Conservation (phyloP, 2,113 vertebrate species). For the Anolis sagrei region DNA sequence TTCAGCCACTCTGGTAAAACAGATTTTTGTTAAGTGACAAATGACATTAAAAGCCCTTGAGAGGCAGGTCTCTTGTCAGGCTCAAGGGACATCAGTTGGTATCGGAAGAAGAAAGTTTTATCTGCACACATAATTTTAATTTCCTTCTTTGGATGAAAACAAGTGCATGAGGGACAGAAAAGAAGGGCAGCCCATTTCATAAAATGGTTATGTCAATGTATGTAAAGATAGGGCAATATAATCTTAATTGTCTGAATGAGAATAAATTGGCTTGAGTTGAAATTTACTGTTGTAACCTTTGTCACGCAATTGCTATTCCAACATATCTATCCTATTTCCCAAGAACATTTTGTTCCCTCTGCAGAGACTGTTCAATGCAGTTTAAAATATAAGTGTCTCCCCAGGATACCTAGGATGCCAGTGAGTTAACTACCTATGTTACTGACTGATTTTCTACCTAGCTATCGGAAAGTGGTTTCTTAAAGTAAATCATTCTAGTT, state of each 20-base stretch:
- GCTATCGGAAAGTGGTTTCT: background rate
- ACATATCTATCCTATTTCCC: background rate
- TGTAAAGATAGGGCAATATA: conserved; percentile 21
- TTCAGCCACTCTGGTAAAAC: conserved; percentile 38
- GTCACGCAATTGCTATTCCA: background rate
- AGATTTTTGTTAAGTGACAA: conserved; percentile 52
- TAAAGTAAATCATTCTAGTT: too few relatives aligned
- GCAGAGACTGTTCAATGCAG: too few relatives aligned
- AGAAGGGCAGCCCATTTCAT: background rate
- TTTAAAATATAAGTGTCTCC: too few relatives aligned
- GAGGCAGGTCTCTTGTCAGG: conserved; percentile 29
- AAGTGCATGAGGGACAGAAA: background rate
- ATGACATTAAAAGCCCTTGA: conserved; percentile 55
- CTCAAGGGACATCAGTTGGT: conserved; percentile 18
- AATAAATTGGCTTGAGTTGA: background rate
- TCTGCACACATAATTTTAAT: conserved; percentile 18
- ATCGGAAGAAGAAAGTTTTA: conserved; percentile 35
- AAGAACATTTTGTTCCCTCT: background rate
- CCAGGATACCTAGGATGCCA: background rate
- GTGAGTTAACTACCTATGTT: background rate
- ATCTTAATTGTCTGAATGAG: conserved; percentile 19
- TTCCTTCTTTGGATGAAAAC: conserved; percentile 9
- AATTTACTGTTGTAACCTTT: conserved; percentile 6
- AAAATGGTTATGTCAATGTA: conserved; percentile 16
- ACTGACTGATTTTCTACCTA: background rate